phyloP scores from a whole-genome alignment of 2,888 invertebrate genomes.

The Brachyptera putata region DNA sequence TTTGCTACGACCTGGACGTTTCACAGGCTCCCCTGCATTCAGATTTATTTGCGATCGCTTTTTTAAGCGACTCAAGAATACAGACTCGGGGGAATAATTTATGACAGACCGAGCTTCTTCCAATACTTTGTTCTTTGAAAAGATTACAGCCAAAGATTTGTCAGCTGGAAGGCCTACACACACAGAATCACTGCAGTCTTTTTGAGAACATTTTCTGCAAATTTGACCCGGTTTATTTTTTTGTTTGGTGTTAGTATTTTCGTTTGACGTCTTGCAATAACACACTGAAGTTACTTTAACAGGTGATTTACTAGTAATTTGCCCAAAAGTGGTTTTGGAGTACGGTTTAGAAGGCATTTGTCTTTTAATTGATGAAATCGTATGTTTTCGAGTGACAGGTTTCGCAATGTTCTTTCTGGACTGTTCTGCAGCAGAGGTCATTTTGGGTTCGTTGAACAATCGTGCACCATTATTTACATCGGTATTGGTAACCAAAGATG shows the following conservation, averaged over 20 bases:
- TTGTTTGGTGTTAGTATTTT: background rate
- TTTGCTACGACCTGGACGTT: too few relatives aligned
- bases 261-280: background rate
- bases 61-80: conserved; percentile 27
- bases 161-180: background rate
- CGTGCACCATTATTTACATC: too few relatives aligned
- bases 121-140: conserved; percentile 10
- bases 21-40: background rate
- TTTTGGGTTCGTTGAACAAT: background rate
- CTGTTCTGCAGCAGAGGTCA: background rate
- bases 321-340: background rate
- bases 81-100: conserved; percentile 29
- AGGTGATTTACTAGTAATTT: too few relatives aligned
- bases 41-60: conserved; percentile 4
- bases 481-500: background rate
- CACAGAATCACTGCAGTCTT: background rate
- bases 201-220: background rate
- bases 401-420: background rate
- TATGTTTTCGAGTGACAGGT: background rate
- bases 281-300: background rate
- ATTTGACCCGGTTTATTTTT: background rate
- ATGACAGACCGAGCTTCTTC: conserved; percentile 22
- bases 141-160: background rate
- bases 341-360: background rate
- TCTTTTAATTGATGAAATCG: background rate